Conservation (phyloP, 1,140 invertebrate species). For the Cephus cinctus region DNA sequence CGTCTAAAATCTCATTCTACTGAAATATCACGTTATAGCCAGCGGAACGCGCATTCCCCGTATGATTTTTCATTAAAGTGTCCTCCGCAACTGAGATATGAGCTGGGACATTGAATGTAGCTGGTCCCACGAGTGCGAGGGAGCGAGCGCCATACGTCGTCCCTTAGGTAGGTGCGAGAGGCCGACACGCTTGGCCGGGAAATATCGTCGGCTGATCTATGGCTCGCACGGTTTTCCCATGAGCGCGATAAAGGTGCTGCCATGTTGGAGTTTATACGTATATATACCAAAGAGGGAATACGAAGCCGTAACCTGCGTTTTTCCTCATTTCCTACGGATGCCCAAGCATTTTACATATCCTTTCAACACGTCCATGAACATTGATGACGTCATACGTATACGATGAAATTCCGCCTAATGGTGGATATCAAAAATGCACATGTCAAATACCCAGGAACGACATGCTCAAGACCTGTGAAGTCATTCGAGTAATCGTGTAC, state of each 20-base stretch:
- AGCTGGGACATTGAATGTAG: constrained; percentile 53
- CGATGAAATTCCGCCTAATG: too few species aligned
- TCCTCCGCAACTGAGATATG: constrained; percentile 51
- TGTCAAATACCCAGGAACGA: too few species aligned
- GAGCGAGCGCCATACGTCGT: constrained; percentile 19
- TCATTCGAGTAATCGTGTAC: too few species aligned
- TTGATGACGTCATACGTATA: too few species aligned
- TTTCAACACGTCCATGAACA: too few species aligned
- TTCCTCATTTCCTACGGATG: too few species aligned
- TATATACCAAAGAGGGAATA: too few species aligned
- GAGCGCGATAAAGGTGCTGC: constrained; percentile 2
- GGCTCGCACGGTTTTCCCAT: constrained; percentile 16
- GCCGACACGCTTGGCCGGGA: constrained; percentile 37
- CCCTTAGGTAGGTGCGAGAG: constrained; percentile 12
- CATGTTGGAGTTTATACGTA: too few species aligned
- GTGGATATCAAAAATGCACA: too few species aligned
- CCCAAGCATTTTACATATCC: too few species aligned
- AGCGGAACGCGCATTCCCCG: constrained; percentile 48
- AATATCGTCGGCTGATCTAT: constrained; percentile 48
- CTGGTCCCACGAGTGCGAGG: constrained; percentile 40
- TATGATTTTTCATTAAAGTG: constrained; percentile 58
- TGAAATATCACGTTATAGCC: constrained; percentile 51
- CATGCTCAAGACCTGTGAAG: too few species aligned
- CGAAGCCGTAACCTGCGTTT: too few species aligned
- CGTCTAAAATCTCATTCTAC: constrained; percentile 53